phyloP scores from a whole-genome alignment of 1,140 invertebrate genomes.

The Acromyrmex heyeri region DNA sequence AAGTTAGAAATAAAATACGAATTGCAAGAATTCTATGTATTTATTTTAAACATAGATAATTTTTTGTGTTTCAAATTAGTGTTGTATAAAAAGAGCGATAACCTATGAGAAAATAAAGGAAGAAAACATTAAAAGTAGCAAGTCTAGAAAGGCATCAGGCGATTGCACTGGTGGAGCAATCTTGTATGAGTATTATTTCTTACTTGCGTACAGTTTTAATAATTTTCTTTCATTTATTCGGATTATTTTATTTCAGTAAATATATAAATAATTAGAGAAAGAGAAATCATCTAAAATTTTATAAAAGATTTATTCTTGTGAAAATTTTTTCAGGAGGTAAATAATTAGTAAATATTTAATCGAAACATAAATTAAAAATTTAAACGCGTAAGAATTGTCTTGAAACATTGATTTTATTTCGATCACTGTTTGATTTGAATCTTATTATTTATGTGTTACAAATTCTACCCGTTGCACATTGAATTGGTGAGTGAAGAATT shows the following conservation, averaged over 20 bases:
- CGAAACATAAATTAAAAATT: neutral
- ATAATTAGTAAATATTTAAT: neutral
- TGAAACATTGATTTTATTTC: neutral
- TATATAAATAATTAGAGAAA: neutral
- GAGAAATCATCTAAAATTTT: neutral
- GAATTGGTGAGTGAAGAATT: too few species aligned
- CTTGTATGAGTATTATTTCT: too few species aligned
- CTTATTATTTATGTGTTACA: neutral
- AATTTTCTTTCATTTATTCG: neutral
- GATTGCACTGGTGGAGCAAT: too few species aligned
- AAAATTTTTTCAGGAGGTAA: neutral
- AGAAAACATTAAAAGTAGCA: too few species aligned
- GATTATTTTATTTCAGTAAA: neutral
- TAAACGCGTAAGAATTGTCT: neutral
- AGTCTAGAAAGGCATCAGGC: too few species aligned
- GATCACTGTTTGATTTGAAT: neutral
- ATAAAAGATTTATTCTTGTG: neutral
- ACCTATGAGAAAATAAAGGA: too few species aligned
- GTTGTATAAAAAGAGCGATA: too few species aligned
- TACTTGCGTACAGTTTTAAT: neutral
- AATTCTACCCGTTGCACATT: too few species aligned
- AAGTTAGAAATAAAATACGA: too few species aligned
- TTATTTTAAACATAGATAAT: too few species aligned
- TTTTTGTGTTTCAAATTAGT: too few species aligned
- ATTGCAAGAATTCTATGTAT: too few species aligned